Evolutionary conservation across 2,888 invertebrate genomes (phyloP), one percentile per base, ranked within the genome.

Genomic region (Microdon myrmicae): DNA sequence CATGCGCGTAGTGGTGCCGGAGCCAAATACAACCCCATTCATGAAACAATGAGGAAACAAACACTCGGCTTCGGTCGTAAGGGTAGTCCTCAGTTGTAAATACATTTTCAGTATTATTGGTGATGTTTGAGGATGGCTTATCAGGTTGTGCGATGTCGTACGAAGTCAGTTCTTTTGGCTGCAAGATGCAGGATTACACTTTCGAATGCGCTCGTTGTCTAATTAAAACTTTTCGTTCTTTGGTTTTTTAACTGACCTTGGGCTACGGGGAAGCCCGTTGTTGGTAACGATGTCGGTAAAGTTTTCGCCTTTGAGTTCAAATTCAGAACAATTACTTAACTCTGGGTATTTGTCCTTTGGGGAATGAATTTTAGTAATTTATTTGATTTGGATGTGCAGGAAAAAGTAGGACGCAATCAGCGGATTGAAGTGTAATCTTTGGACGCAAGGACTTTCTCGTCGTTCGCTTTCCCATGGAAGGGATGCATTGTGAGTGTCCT

Each of bases 1-100:
- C 64, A 64, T 64, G 64, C 64, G 58, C 64, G 16, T 8, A 31
- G 16, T 19, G 34, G 3, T 19, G 16, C 39, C 38, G 37, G 20
- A 44, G 10, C 31, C 49, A 32, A 53, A 58, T 56, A 64, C 58
- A 64, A 64, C 51, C 49, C 58, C 64, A 64, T 64, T 64, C 64
- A 58, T 64, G 64, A 47, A 64, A 64, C 35, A 47, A 16, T 34
- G 10, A 9, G 45, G 51, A 17, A 64, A 49, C 47, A 25, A 31
- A 31, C 13, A 16, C n/a, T n/a, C 23, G 37, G 23, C 34, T 8
- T 41, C 41, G n/a, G n/a, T n/a, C n/a, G n/a, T n/a, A n/a, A n/a
- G n/a, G n/a, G n/a, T n/a, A n/a, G n/a, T n/a, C n/a, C n/a, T n/a
- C n/a, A n/a, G n/a, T n/a, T n/a, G n/a, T n/a, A n/a, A n/a, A n/a